Conservation (phyloP, 1,140 invertebrate species). For the Metaphire vulgaris region DNA sequence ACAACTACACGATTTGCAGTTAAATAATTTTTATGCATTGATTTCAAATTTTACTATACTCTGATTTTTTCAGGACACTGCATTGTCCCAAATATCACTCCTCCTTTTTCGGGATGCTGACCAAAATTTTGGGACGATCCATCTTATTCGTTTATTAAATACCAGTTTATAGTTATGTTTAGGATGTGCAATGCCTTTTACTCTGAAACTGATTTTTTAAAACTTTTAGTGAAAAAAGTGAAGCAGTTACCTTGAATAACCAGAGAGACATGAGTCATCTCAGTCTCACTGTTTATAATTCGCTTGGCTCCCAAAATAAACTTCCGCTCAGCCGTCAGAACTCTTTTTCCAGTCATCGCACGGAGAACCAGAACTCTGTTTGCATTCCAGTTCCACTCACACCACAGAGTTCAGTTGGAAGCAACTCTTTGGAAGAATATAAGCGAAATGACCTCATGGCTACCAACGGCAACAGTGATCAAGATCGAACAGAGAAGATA, state of each 20-base stretch:
- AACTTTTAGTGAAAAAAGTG: too few relatives aligned
- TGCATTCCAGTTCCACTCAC: constrained; percentile 22
- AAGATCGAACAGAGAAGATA: constrained; percentile 27
- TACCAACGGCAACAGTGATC: constrained; percentile 27
- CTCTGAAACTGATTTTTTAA: too few relatives aligned
- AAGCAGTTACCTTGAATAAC: constrained; percentile 51
- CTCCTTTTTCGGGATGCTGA: too few relatives aligned
- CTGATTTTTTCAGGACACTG: too few relatives aligned
- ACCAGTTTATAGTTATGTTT: too few relatives aligned
- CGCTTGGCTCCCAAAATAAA: constrained; percentile 46
- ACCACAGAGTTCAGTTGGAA: constrained; percentile 31
- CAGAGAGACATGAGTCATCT: constrained; percentile 52
- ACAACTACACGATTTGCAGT: too few relatives aligned
- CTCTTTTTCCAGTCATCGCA: constrained; percentile 41
- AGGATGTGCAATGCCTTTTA: too few relatives aligned
- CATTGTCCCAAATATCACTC: too few relatives aligned
- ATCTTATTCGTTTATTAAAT: too few relatives aligned
- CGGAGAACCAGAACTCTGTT: constrained; percentile 41
- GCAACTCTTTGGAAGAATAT: constrained; percentile 46
- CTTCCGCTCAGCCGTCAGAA: constrained; percentile 42
- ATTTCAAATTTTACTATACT: too few relatives aligned
- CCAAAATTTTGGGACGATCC: too few relatives aligned
- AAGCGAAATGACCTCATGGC: constrained; percentile 48
- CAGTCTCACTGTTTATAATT: constrained; percentile 56
- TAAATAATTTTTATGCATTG: too few relatives aligned